Evolutionary conservation across 2,797 vertebrate genomes (phyloP).

Genomic region (Discoglossus pictus): DNA sequence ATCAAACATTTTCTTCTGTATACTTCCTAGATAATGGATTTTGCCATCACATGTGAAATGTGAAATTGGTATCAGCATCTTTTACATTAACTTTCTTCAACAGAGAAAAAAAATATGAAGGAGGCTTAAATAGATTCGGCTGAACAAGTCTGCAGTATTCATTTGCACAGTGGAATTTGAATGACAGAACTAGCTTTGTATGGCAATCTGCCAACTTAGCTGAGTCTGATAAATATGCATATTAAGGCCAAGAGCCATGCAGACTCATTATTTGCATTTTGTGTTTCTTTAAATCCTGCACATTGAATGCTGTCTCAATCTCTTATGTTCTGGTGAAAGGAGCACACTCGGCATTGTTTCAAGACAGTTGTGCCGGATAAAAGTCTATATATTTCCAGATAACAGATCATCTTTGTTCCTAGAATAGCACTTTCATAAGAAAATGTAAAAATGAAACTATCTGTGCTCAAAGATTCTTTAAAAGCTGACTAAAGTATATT

Average conservation of each 20-base stretch:
- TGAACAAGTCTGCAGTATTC: constrained; percentile 51
- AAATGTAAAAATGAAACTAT: constrained; percentile 29
- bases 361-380: constrained; percentile 41
- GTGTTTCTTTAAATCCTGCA: constrained; percentile 42
- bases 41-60: constrained; percentile 45
- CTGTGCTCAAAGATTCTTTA: not conserved
- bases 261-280: constrained; percentile 27
- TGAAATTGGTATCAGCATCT: constrained; percentile 55
- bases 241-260: constrained; percentile 37
- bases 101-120: constrained; percentile 37
- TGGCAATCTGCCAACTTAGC: constrained; percentile 47
- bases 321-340: constrained; percentile 8
- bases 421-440: constrained; percentile 42
- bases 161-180: constrained; percentile 46
- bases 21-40: constrained; percentile 57
- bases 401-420: constrained; percentile 43
- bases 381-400: constrained; percentile 37
- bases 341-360: constrained; percentile 21
- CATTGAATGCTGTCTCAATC: constrained; percentile 38
- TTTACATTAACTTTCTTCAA: constrained; percentile 44
- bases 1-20: constrained; percentile 50
- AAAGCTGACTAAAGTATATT: constrained; percentile 1
- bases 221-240: constrained; percentile 52
- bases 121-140: constrained; percentile 52
- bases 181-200: constrained; percentile 48